Evolutionary conservation across 2,888 invertebrate species (phyloP), one percentile per base, ranked within the genome.

Genomic region (Thecocarcelia acutangulata): DNA sequence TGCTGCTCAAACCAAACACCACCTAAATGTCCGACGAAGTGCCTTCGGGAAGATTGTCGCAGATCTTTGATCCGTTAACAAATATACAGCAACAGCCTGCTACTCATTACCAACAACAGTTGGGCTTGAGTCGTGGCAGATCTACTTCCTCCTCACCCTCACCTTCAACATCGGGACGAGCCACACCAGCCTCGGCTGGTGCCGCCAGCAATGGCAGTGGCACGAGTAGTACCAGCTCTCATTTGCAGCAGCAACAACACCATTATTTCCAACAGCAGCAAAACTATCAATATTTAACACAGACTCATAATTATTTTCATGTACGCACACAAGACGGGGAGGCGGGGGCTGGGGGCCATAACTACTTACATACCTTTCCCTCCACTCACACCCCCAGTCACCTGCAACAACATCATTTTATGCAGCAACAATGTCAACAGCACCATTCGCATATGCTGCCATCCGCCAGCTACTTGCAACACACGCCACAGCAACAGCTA

Each of bases 51-150:
- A 93, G 96, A 88, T 91, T 96, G 90, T 96, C 96, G 90, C 95
- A 96, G 92, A 94, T 95, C 87, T 95, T 95, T 90, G 96, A 96
- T 91, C 96, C 96, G 85, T 92, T 96, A 87, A 93, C 95, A 84
- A 92, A 95, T 90, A 92, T 96, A 84, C 94, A 94, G 90, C 94
- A 95, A 89, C 84, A 85, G 37, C 85, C 83, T 46, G 80, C 78
- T 52, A 78, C 78, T 56, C 75, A 75, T 15, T 80, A 79, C 19
- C 93, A 94, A 90, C 91, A 93, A 86, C 93, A 93, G 85, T 84
- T 68, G 40, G 24, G 48, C 3, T 50, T 72, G 33, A 84, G 84
- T 54, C 85, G 85, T 3, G 84, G 86, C 15, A 85, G 86, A 61
- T 87, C 88, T 3, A 85, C 84, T 9, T 87, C 88, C 0, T 86